These are phyloP conservation scores for Cheilosia variabilis DNA, from an alignment of 2,888 invertebrate genomes.

Conservation along the genomic window DNA sequence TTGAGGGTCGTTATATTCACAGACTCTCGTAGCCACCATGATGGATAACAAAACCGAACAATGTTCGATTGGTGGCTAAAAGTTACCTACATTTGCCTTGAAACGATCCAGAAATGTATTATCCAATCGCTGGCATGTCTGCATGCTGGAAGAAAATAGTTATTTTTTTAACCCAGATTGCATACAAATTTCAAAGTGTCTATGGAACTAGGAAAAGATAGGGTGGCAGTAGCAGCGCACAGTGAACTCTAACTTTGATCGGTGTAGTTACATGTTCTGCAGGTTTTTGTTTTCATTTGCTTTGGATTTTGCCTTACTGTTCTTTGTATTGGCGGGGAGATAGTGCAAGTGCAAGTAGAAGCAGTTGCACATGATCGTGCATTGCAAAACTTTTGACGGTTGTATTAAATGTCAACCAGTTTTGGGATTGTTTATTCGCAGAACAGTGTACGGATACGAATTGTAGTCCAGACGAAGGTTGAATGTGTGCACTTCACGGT, in stretches of 20 bases:
- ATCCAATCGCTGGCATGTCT: too few relatives aligned
- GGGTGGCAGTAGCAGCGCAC: constrained; percentile 43
- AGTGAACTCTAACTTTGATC: constrained; percentile 51
- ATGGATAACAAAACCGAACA: too few relatives aligned
- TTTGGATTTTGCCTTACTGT: constrained; percentile 30
- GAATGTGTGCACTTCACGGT: constrained; percentile 16
- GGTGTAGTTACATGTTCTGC: constrained; percentile 51
- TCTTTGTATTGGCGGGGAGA: constrained; percentile 26
- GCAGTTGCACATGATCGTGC: constrained; percentile 18
- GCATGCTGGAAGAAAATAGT: too few relatives aligned
- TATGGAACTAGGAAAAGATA: constrained; percentile 13
- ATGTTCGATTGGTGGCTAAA: too few relatives aligned
- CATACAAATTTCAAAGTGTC: not conserved
- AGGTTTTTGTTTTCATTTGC: constrained; percentile 47
- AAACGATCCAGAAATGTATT: too few relatives aligned
- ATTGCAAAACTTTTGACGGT: constrained; percentile 39
- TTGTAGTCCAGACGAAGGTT: constrained; percentile 20
- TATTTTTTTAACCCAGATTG: not conserved
- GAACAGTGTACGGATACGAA: constrained; percentile 32
- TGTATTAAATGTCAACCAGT: constrained; percentile 67
- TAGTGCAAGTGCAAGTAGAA: constrained; percentile 24
- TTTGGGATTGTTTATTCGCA: constrained; percentile 28
- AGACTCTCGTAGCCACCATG: too few relatives aligned
- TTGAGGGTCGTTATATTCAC: too few relatives aligned
- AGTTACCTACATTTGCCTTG: too few relatives aligned